Base-by-base conservation (phyloP, 2,888 invertebrate species). In the Tridacna gigas region DNA sequence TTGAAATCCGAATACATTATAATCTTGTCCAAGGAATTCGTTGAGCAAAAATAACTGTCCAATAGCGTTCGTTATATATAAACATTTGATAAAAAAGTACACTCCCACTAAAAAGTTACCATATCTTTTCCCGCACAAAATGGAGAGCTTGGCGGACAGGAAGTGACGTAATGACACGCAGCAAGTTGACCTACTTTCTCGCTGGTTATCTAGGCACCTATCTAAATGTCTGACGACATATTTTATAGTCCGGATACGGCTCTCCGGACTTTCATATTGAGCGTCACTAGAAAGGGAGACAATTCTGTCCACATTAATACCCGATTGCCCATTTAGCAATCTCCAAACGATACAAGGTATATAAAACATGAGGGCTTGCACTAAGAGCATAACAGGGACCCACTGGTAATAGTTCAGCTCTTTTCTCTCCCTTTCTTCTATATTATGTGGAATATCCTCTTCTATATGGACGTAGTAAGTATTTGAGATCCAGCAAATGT, bases 401-500 rank as follows among this genome's bases (percentile, higher is more conserved):
- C 94, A 95, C 92, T 93, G 95, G 88, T 95, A 95, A 89, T 95
- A 95, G 71, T 92, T 92, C 61, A 93, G 85, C 85, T 93, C 92
- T 78, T 90, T 91, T 63, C 92, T 91, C 73, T 89, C 86, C 22
- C 91, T 84, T 63, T 89, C 86, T 45, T 89, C 84, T 25, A 91
- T 82, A 73, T 91, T 91, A 48, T 86, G 61, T 18, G 88, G 88
- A 45, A 88, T 88, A 48, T 86, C 82, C 79, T 91, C 89, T 61
- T 90, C 89, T 84, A 93, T 91, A 60, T 94, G 92, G 77, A 94
- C 91, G 92, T 95, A 95, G 90, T 95, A 96, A 5, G 95, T 95
- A 91, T 95, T 95, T 83, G 95, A 95, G 71, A 95, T 95, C 95
- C 95, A 95, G 91, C 95, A 95, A 87, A 95, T 95, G 92, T 95